Conservation (phyloP, 2,797 vertebrate genomes). For the Lepus townsendii region DNA sequence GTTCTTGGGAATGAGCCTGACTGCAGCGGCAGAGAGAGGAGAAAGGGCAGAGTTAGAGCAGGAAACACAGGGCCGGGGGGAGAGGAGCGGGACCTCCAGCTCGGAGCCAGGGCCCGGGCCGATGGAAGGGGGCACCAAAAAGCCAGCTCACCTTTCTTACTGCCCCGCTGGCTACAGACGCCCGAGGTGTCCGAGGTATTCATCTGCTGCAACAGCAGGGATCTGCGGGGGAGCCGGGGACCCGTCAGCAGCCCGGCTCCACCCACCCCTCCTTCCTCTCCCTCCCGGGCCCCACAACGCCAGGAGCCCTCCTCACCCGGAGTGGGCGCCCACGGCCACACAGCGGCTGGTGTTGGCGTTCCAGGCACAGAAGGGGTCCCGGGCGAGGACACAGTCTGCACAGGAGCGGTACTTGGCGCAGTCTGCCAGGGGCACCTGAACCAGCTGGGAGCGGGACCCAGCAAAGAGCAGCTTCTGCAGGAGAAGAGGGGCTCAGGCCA, state of each 20-base stretch:
- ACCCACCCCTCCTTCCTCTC: neutral
- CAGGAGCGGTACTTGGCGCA: slow-evolving; percentile 94
- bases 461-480: slow-evolving; percentile 92
- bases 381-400: slow-evolving; percentile 94
- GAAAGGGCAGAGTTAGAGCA: neutral
- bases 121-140: neutral
- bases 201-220: slow-evolving; percentile 87
- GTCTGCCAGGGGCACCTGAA: slow-evolving; percentile 92
- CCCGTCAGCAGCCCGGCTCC: neutral
- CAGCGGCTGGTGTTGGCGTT: slow-evolving; percentile 89
- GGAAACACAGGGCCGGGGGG: fast-evolving
- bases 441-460: slow-evolving; percentile 92
- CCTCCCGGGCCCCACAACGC: fast-evolving
- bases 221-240: slow-evolving; percentile 61
- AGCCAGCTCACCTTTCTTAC: slow-evolving; percentile 85
- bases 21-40: slow-evolving; percentile 80
- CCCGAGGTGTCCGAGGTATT: slow-evolving; percentile 74
- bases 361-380: slow-evolving; percentile 97
- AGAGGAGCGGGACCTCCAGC: neutral
- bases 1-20: slow-evolving; percentile 91
- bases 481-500: neutral
- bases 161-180: slow-evolving; percentile 82
- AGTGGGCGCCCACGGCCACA: slow-evolving; percentile 72
- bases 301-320: slow-evolving; percentile 79
- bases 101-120: neutral